A percentile compares a stretch with the other conserved stretches of the same genome.
phyloP scores from a whole-genome alignment of 2,113 vertebrate genomes.

The human region DNA sequence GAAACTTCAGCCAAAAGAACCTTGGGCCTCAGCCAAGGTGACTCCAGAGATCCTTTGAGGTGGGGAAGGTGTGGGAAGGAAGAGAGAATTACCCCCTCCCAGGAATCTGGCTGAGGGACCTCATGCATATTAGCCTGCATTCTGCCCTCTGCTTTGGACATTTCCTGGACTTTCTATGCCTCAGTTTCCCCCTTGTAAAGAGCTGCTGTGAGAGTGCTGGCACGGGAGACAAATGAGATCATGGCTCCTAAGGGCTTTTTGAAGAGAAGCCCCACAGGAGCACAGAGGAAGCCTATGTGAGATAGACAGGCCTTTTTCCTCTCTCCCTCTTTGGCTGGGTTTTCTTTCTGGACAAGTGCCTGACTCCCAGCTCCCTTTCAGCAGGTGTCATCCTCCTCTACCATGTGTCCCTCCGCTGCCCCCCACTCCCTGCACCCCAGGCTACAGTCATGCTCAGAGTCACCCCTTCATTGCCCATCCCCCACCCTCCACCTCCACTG shows the following conservation, averaged over 20 bases:
- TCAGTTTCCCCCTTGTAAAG: conserved; percentile 52
- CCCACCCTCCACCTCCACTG: background rate
- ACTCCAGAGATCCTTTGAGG: background rate
- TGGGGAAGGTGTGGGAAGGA: background rate
- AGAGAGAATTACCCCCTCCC: no score
- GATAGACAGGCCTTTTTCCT: conserved; percentile 18
- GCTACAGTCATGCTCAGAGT: background rate
- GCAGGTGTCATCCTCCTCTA: conserved; percentile 34
- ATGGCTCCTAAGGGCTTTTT: background rate
- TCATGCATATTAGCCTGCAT: background rate
- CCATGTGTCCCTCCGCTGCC: background rate
- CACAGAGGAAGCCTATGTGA: conserved; percentile 37
- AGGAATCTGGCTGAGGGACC: background rate
- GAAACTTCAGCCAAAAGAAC: background rate
- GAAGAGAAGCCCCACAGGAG: background rate
- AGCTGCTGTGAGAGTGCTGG: background rate
- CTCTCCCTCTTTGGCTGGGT: background rate
- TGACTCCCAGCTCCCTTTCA: background rate
- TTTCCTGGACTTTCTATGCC: background rate
- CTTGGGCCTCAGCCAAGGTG: background rate
- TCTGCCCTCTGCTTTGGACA: background rate
- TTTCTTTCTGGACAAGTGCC: conserved; percentile 45
- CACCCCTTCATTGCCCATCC: background rate
- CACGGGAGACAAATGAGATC: background rate
- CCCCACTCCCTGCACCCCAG: background rate